Evolutionary conservation across 2,113 vertebrate genomes (phyloP).

Genomic region (Brachyistius frenatus): DNA sequence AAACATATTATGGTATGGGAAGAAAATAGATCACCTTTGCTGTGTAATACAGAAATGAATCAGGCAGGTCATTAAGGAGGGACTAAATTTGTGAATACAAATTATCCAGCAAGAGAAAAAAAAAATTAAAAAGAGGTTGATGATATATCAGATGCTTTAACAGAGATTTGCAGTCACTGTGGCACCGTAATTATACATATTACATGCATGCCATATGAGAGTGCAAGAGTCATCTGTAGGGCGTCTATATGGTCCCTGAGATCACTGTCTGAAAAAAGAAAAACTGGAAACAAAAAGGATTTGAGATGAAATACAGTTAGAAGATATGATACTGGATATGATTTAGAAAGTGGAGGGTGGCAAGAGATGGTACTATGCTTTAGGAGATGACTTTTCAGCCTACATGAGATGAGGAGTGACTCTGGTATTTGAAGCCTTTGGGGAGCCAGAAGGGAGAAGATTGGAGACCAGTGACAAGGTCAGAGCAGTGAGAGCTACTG

Average conservation of each 20-base stretch:
- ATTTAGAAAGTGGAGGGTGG: background rate
- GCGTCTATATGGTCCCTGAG: background rate
- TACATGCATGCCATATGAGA: background rate
- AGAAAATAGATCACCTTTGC: constrained; percentile 37
- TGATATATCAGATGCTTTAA: constrained; percentile 12
- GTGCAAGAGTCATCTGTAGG: background rate
- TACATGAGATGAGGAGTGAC: constrained; percentile 34
- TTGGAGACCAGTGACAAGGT: constrained; percentile 57
- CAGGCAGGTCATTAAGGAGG: constrained; percentile 20
- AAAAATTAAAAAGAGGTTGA: background rate
- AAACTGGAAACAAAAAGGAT: background rate
- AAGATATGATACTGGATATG: background rate
- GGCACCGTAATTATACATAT: constrained; percentile 1
- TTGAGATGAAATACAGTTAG: background rate
- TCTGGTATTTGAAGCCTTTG: constrained; percentile 26
- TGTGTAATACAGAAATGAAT: constrained; percentile 45
- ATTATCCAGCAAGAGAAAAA: background rate
- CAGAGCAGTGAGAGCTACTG: constrained; percentile 30
- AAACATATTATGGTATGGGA: constrained; percentile 23
- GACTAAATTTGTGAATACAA: constrained; percentile 20
- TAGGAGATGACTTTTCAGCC: constrained; percentile 35
- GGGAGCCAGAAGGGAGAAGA: constrained; percentile 42
- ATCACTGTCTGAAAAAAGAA: background rate
- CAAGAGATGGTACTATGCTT: constrained; percentile 4
- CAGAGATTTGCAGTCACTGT: background rate